A percentile compares a stretch with the other conserved stretches of the same genome.
Evolutionary conservation across 1,140 invertebrate species (phyloP).

Genomic region (Plodia interpunctella): DNA sequence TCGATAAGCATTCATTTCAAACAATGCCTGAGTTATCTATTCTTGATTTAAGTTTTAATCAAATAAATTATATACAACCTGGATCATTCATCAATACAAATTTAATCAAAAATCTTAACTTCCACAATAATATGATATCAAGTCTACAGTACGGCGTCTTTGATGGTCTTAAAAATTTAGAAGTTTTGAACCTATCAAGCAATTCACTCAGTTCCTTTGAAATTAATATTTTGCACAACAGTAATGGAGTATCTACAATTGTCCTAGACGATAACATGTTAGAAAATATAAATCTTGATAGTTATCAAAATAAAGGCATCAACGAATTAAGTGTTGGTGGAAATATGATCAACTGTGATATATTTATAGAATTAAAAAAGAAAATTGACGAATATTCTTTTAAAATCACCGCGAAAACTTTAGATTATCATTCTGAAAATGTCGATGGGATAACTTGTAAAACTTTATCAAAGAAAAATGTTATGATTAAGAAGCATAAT

Average conservation of each 20-base stretch:
- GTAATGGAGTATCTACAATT: not conserved
- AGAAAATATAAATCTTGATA: constrained; percentile 2
- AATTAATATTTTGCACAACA: not conserved
- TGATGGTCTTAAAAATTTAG: constrained; percentile 1
- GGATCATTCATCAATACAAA: not conserved
- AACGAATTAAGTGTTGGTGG: not conserved
- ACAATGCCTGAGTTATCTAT: not conserved
- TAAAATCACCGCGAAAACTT: not conserved
- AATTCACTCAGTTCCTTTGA: not conserved
- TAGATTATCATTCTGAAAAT: constrained; percentile 12
- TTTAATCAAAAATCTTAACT: not conserved
- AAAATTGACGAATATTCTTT: not conserved
- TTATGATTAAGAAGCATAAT: not conserved
- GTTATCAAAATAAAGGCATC: not conserved
- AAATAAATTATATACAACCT: not conserved
- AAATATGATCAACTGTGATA: not conserved
- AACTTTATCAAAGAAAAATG: not conserved
- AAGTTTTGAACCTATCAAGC: not conserved
- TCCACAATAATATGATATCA: not conserved
- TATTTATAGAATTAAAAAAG: not conserved
- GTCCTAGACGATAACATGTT: not conserved
- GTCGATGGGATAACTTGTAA: constrained; percentile 2
- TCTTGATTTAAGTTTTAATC: constrained; percentile 2
- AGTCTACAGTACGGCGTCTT: not conserved
- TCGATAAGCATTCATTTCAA: constrained; percentile 8